These are phyloP conservation scores for Epizoanthus stellaris DNA, from an alignment of 92 coral and sea anemone genomes.

Conservation along the genomic window DNA sequence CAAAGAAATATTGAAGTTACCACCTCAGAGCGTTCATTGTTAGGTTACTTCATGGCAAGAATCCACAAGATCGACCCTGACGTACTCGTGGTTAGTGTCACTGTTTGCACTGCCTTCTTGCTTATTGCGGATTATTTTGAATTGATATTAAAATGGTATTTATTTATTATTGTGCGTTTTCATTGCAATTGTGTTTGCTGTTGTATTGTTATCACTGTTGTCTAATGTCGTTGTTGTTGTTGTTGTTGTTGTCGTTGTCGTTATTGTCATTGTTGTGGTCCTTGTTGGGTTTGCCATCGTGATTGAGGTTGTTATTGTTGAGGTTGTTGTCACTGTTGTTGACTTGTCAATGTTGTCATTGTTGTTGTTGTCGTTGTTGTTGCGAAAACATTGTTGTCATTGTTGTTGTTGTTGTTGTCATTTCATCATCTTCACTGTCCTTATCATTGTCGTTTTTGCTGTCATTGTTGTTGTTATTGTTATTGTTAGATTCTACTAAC, in stretches of 20 bases:
- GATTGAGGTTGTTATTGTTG: neutral
- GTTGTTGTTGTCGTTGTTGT: neutral
- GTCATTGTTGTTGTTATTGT: no score
- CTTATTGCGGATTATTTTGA: neutral
- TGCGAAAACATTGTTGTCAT: no score
- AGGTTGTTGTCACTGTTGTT: no score
- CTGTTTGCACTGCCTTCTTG: neutral
- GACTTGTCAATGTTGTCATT: neutral
- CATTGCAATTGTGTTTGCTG: neutral
- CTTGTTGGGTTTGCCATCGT: neutral
- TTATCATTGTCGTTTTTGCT: no score
- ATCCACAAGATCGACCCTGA: constrained; percentile 95
- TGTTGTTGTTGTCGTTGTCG: neutral
- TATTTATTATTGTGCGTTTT: neutral
- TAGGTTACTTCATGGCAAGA: constrained; percentile 94
- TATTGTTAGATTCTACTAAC: no score
- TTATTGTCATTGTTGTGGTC: neutral
- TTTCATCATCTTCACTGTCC: neutral
- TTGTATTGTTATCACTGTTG: neutral
- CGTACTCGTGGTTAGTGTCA: constrained; percentile 86
- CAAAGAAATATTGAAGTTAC: constrained; percentile 90
- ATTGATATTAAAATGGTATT: neutral
- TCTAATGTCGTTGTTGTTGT: neutral
- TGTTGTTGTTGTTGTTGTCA: neutral
- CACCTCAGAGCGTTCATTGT: constrained; percentile 86